Conservation (phyloP, 2,113 vertebrate species). For the Penelope pileata region DNA sequence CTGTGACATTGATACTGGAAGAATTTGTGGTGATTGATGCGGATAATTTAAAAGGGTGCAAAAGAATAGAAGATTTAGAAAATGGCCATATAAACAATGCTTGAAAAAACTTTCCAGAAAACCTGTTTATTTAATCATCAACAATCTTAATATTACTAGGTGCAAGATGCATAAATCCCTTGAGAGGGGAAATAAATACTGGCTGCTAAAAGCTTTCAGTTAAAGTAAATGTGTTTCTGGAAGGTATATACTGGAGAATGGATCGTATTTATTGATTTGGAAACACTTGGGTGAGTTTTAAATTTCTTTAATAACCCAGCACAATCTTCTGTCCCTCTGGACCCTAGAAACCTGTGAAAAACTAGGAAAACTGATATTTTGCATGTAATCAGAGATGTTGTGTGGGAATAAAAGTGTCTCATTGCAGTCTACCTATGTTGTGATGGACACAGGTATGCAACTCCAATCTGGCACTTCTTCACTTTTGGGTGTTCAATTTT, state of each 20-base stretch:
- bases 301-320: fast-evolving
- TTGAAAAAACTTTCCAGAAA: not conserved
- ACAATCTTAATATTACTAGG: not conserved
- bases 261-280: not conserved
- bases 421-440: not conserved
- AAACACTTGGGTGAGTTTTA: not conserved
- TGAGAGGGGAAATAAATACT: not conserved
- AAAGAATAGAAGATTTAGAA: not conserved
- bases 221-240: not conserved
- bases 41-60: not conserved
- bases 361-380: not conserved
- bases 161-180: not conserved
- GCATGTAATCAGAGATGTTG: not conserved
- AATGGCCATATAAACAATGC: not conserved
- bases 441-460: not conserved
- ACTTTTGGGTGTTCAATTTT: not conserved
- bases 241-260: not conserved
- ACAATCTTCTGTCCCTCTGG: not conserved
- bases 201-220: not conserved
- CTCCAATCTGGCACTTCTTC: not conserved
- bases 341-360: not conserved
- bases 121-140: not conserved
- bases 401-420: not conserved
- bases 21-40: not conserved
- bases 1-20: not conserved